Evolutionary conservation across 1,140 invertebrate species (phyloP), one percentile per base, ranked within the genome.

Genomic region (Coenobita brevimanus): DNA sequence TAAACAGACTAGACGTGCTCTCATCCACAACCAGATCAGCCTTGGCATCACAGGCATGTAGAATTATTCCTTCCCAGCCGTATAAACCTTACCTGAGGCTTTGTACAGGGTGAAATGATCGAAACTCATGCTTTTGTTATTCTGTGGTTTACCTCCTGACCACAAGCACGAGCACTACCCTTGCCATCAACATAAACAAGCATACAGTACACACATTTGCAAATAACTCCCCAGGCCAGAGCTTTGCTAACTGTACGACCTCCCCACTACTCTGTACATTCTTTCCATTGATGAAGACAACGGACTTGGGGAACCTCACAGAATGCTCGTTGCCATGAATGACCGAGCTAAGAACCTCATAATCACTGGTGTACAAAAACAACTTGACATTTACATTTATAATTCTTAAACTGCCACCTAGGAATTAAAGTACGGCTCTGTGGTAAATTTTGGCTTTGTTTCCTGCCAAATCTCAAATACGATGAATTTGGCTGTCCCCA

Each of bases 381-480:
- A 62, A 17, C 24, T 36, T 17, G 54, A 27, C 33, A 27, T 38
- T 4, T 33, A 2, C 21, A 27, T 46, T 62, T 60, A 27, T 15
- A 75, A 36, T 50, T 75, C 46, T 27, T 62, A n/a, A 17, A 84
- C 17, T 57, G 60, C 50, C n/a, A 84, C 82, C 73, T 62, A 76
- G 2, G 46, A 84, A 41, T 75, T 60, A 60, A 73, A 76, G 71
- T 60, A 84, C 41, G 82, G 82, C 30, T 84, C 64, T 21, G 60
- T 43, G 73, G 27, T 75, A 41, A 75, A 24, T 33, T 3, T 60
- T 10, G 82, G 82, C n/a, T 84, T 84, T 17, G 50, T 41, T 30
- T n/a, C 82, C 73, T 84, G 82, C 82, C 82, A 84, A 24, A 84
- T 43, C 50, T 75, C 69, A 8, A 84, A 24, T 30, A 46, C 46